A percentile compares a stretch with the other conserved stretches of the same genome.
Evolutionary conservation across 2,797 vertebrate species (phyloP).

Genomic region (Acomys russatus): DNA sequence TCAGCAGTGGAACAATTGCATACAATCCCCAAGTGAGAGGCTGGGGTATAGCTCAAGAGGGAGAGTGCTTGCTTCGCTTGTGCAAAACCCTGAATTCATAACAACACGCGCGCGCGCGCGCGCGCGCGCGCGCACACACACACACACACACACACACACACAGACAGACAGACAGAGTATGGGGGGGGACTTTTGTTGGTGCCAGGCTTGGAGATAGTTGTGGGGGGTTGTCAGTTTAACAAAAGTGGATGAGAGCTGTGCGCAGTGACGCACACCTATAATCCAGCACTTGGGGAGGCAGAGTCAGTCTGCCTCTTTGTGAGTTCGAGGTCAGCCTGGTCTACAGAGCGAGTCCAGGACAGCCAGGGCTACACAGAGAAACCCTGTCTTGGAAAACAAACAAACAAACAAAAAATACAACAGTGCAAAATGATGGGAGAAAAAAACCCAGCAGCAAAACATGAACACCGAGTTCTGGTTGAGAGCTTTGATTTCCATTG

Average conservation of each 20-base stretch:
- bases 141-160: neutral
- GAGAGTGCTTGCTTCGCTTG: neutral
- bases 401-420: neutral
- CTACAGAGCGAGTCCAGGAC: too few species aligned
- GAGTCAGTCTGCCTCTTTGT: too few species aligned
- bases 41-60: neutral
- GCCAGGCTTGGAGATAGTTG: neutral
- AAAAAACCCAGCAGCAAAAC: too few species aligned
- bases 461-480: neutral
- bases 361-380: too few species aligned
- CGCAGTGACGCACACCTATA: too few species aligned
- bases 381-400: neutral
- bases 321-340: too few species aligned
- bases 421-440: too few species aligned
- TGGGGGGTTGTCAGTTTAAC: neutral
- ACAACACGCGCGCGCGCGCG: too few species aligned
- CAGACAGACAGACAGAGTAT: too few species aligned
- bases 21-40: neutral
- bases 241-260: neutral
- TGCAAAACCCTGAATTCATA: neutral
- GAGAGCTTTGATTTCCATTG: neutral
- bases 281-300: too few species aligned
- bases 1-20: neutral
- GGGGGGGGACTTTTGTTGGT: too few species aligned
- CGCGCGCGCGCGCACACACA: too few species aligned